Evolutionary conservation across 2,113 vertebrate species (phyloP).

Genomic region (Ageneiosus marmoratus): DNA sequence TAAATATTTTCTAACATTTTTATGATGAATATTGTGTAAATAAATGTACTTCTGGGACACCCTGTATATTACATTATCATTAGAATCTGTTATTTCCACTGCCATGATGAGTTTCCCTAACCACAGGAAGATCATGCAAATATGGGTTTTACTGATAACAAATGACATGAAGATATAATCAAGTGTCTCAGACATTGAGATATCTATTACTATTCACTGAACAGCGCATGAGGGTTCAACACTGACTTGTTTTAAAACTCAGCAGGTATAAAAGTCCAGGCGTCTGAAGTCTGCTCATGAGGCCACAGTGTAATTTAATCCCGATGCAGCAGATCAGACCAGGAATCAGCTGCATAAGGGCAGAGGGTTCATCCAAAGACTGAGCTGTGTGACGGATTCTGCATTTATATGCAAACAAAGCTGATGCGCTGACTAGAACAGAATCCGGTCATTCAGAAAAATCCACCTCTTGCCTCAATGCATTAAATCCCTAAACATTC

Average conservation of each 20-base stretch:
- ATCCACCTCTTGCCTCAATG: background rate
- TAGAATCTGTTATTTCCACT: background rate
- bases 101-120: background rate
- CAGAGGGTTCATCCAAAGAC: background rate
- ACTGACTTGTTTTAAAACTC: background rate
- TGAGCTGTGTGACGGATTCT: background rate
- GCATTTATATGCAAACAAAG: background rate
- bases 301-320: constrained; percentile 40
- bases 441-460: constrained; percentile 5
- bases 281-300: constrained; percentile 38
- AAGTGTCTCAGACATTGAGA: background rate
- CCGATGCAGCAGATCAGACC: constrained; percentile 18
- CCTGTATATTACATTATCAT: too few relatives aligned
- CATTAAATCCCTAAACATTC: background rate
- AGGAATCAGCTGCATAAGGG: constrained; percentile 17
- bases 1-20: too few relatives aligned
- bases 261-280: constrained; percentile 35
- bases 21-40: too few relatives aligned
- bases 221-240: background rate
- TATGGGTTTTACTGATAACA: background rate
- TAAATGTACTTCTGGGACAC: too few relatives aligned
- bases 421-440: background rate
- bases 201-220: background rate
- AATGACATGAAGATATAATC: too few relatives aligned
- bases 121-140: background rate